phyloP scores from a whole-genome alignment of 2,797 vertebrate genomes.

The Parauchenoglanis punctatus region DNA sequence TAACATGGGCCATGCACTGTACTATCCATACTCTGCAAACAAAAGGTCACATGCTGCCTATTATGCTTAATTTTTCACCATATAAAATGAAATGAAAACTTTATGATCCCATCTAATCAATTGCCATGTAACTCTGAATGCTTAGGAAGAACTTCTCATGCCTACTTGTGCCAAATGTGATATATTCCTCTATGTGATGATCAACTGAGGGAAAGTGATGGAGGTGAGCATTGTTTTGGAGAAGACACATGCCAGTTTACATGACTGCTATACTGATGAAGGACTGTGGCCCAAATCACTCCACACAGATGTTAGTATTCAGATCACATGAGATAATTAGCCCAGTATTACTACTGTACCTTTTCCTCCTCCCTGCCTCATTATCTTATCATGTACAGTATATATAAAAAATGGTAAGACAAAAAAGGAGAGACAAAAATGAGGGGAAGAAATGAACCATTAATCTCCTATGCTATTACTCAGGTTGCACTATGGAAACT shows the following conservation, averaged over 20 bases:
- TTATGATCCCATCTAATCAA: constrained; percentile 39
- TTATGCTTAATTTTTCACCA: constrained; percentile 7
- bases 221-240: constrained; percentile 41
- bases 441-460: constrained; percentile 44
- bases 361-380: constrained; percentile 50
- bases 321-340: constrained; percentile 65
- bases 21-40: neutral
- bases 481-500: constrained; percentile 46
- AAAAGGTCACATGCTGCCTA: neutral
- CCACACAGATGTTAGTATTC: constrained; percentile 60
- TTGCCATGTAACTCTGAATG: constrained; percentile 18
- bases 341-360: constrained; percentile 58
- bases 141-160: constrained; percentile 18
- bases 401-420: constrained; percentile 52
- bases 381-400: constrained; percentile 59
- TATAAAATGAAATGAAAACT: constrained; percentile 37
- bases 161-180: constrained; percentile 28
- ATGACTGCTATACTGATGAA: constrained; percentile 57
- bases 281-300: constrained; percentile 56
- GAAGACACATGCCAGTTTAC: constrained; percentile 53
- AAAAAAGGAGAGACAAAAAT: constrained; percentile 46
- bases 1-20: neutral
- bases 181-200: constrained; percentile 10
- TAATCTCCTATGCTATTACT: constrained; percentile 58
- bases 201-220: constrained; percentile 8